Evolutionary conservation across 2,113 vertebrate genomes (phyloP).

Genomic region (Oncorhynchus kisutch): DNA sequence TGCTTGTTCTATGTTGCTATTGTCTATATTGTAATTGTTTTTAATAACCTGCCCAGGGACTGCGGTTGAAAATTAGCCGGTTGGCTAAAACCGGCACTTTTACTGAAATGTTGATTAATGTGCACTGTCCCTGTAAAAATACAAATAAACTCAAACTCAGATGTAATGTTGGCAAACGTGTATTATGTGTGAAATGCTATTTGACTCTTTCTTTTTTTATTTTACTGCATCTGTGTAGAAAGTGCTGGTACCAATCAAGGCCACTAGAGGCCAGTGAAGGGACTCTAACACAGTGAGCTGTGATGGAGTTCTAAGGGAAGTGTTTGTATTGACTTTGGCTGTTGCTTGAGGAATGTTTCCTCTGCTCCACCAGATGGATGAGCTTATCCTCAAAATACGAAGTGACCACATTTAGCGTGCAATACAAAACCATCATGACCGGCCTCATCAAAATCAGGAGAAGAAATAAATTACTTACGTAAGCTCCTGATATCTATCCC

Average conservation of each 20-base stretch:
- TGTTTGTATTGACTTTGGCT: slow-evolving; percentile 22
- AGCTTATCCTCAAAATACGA: not conserved
- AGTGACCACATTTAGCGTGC: not conserved
- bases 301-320: slow-evolving; percentile 25
- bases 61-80: too few species aligned
- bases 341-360: slow-evolving; percentile 11
- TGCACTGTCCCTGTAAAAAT: too few species aligned
- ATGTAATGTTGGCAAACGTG: not conserved
- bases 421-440: not conserved
- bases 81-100: too few species aligned
- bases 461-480: not conserved
- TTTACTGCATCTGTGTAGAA: too few species aligned
- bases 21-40: too few species aligned
- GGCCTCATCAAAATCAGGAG: not conserved
- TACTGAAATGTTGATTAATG: too few species aligned
- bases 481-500: not conserved
- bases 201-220: too few species aligned
- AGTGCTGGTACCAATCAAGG: not conserved
- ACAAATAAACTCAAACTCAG: too few species aligned
- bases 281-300: slow-evolving; percentile 5
- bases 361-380: not conserved
- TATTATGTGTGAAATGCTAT: too few species aligned
- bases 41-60: too few species aligned
- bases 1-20: too few species aligned
- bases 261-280: slow-evolving; percentile 25